Conservation (phyloP, 2,797 vertebrate species). For the Allenopithecus nigroviridis region DNA sequence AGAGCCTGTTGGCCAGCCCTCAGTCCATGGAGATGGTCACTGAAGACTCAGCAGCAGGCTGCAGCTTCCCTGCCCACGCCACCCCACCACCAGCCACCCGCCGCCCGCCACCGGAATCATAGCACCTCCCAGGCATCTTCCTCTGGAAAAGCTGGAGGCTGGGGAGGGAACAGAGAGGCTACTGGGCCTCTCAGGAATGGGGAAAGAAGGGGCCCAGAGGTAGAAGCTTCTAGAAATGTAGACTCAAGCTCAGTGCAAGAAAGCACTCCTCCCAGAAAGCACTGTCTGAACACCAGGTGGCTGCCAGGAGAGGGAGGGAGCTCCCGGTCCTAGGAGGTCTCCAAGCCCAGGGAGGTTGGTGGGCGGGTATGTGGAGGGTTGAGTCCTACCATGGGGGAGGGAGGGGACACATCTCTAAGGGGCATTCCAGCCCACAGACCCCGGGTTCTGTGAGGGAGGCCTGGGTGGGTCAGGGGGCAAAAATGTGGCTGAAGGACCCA, state of each 20-base stretch:
- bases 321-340: neutral
- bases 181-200: neutral
- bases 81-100: neutral
- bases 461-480: neutral
- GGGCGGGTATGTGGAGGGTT: neutral
- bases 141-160: neutral
- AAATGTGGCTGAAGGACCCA: neutral
- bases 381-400: neutral
- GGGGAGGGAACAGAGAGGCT: neutral
- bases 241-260: neutral
- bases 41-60: neutral
- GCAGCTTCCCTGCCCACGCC: neutral
- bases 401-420: neutral
- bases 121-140: neutral
- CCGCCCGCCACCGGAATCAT: neutral
- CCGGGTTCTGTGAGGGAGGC: neutral
- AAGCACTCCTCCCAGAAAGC: neutral
- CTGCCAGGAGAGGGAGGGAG: neutral
- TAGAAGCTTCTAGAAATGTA: slow-evolving; percentile 53
- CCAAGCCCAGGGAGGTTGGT: neutral
- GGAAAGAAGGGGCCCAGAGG: neutral
- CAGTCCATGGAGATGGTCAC: neutral
- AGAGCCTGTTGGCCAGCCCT: neutral
- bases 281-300: neutral
- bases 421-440: neutral